Evolutionary conservation across 1,140 invertebrate species (phyloP).

Genomic region (Tetragonula clypearis): DNA sequence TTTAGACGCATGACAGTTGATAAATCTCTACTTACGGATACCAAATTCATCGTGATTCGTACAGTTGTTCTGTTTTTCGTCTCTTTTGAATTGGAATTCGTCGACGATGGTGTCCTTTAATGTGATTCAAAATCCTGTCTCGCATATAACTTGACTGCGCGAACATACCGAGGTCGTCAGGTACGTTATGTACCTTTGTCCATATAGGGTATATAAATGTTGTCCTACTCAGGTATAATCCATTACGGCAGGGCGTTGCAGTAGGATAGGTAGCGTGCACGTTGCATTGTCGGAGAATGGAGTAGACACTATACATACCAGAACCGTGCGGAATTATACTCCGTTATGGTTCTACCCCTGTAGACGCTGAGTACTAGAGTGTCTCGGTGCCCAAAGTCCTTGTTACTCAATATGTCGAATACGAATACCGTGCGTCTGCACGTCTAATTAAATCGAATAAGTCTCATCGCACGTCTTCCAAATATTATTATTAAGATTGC

Average conservation of each 20-base stretch:
- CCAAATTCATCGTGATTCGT: background rate
- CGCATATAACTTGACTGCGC: slow-evolving; percentile 15
- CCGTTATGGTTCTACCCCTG: slow-evolving; percentile 75
- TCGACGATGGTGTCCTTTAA: slow-evolving; percentile 49
- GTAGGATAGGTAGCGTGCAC: slow-evolving; percentile 65
- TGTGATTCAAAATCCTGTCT: slow-evolving; percentile 61
- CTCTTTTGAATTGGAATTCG: background rate
- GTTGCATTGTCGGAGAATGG: slow-evolving; percentile 69
- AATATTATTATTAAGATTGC: background rate
- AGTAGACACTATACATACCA: slow-evolving; percentile 75
- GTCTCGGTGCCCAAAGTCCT: slow-evolving; percentile 60
- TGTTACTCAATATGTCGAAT: slow-evolving; percentile 74
- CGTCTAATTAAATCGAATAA: slow-evolving; percentile 68
- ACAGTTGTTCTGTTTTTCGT: background rate
- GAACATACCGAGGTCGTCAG: slow-evolving; percentile 44
- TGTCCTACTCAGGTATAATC: slow-evolving; percentile 70
- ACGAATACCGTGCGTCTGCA: slow-evolving; percentile 56
- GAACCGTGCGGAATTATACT: slow-evolving; percentile 77
- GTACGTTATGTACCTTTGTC: slow-evolving; percentile 60
- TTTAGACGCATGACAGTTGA: background rate
- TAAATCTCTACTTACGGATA: background rate
- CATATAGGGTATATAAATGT: slow-evolving; percentile 59
- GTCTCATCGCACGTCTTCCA: background rate
- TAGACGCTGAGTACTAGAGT: slow-evolving; percentile 71
- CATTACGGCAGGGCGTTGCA: slow-evolving; percentile 67